phyloP scores from a whole-genome alignment of 2,888 invertebrate genomes.

The Nomada goodeniana region DNA sequence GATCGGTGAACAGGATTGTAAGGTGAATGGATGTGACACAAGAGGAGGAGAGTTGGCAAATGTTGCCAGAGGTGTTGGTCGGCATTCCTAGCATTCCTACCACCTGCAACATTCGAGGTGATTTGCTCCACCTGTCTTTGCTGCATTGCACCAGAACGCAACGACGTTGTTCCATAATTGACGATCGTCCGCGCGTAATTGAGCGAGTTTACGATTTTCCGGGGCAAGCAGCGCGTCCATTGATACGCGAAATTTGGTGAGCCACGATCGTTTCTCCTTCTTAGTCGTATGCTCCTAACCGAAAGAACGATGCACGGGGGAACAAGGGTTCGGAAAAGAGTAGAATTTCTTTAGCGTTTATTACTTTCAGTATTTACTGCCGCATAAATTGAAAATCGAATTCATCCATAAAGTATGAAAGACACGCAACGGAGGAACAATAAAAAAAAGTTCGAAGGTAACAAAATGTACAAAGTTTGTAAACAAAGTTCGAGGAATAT shows the following conservation, averaged over 20 bases:
- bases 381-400: too few species aligned
- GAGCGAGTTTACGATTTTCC: conserved; percentile 9
- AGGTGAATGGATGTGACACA: conserved; percentile 65
- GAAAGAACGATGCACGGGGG: background rate
- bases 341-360: too few species aligned
- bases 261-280: background rate
- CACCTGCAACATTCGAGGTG: conserved; percentile 58
- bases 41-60: conserved; percentile 60
- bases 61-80: conserved; percentile 67
- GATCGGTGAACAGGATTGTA: conserved; percentile 41
- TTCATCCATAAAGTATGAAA: too few species aligned
- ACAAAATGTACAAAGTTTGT: too few species aligned
- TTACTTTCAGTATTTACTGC: too few species aligned
- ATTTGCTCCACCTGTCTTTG: conserved; percentile 70
- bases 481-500: background rate
- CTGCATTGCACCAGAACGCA: conserved; percentile 65
- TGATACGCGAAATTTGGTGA: background rate
- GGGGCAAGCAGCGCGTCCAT: background rate
- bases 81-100: conserved; percentile 66
- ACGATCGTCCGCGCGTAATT: conserved; percentile 25
- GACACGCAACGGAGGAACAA: background rate
- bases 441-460: background rate
- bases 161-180: conserved; percentile 48
- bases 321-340: too few species aligned
- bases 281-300: background rate